Conservation (phyloP, 2,113 vertebrate genomes). For the Oreamnos americanus region DNA sequence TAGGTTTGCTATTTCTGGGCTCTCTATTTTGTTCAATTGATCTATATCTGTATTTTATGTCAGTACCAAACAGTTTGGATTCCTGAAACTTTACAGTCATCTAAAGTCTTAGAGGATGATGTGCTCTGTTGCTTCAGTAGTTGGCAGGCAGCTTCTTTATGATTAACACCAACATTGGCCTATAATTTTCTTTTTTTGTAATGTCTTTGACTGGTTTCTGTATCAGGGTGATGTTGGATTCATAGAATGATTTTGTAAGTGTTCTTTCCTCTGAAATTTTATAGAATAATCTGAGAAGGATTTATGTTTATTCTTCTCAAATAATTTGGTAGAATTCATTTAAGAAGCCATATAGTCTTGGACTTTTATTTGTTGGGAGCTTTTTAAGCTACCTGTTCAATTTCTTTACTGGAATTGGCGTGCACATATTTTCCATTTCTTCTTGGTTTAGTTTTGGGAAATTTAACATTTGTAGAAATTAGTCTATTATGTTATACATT, state of each 20-base stretch:
- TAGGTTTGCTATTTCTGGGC: neutral
- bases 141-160: neutral
- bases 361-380: neutral
- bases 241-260: neutral
- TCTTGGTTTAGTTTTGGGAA: neutral
- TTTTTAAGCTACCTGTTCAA: neutral
- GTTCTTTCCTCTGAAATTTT: neutral
- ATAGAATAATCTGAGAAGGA: neutral
- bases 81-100: neutral
- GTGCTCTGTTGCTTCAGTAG: rapidly evolving
- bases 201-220: neutral
- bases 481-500: neutral
- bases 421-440: neutral
- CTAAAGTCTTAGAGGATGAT: neutral
- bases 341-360: neutral
- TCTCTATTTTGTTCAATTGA: neutral
- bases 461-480: neutral
- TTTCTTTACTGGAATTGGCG: neutral
- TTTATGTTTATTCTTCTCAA: neutral
- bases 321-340: neutral
- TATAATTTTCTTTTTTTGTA: neutral
- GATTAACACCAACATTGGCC: neutral
- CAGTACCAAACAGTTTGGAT: neutral
- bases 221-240: neutral
- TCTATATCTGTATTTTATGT: neutral